These are phyloP conservation scores for Metalampra italica DNA, from an alignment of 2,888 invertebrate genomes.

Conservation along the genomic window DNA sequence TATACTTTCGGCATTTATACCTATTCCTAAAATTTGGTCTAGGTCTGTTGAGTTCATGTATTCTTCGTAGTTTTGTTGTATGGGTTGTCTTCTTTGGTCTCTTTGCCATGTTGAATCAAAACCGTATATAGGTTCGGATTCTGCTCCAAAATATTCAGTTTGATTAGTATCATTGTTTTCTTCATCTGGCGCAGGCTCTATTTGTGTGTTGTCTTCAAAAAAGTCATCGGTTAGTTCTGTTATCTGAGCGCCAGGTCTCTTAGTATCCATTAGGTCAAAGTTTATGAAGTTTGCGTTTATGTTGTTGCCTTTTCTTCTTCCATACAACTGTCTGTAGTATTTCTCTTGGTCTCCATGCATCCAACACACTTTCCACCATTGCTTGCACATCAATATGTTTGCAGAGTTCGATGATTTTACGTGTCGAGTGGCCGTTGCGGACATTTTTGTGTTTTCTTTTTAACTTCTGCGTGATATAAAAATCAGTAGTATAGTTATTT, in stretches of 20 bases:
- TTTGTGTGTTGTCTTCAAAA: constrained; percentile 53
- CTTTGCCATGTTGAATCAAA: constrained; percentile 64
- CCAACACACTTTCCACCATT: constrained; percentile 95
- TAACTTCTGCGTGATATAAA: constrained; percentile 11
- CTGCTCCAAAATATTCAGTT: constrained; percentile 43
- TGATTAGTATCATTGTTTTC: constrained; percentile 13
- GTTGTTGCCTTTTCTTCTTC: constrained; percentile 71
- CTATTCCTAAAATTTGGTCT: constrained; percentile 55
- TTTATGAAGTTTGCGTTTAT: constrained; percentile 55
- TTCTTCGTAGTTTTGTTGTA: constrained; percentile 61
- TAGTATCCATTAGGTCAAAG: constrained; percentile 52
- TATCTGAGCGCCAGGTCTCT: constrained; percentile 70
- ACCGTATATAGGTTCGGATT: constrained; percentile 63
- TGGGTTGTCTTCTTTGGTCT: constrained; percentile 75
- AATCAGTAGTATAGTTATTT: constrained; percentile 7
- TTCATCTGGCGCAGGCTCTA: constrained; percentile 67
- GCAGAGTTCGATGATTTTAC: constrained; percentile 79
- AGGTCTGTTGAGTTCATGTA: constrained; percentile 56
- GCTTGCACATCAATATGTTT: constrained; percentile 89
- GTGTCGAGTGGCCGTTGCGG: constrained; percentile 71
- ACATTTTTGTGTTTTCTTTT: constrained; percentile 48
- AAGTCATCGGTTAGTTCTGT: constrained; percentile 73
- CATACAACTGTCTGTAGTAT: constrained; percentile 90
- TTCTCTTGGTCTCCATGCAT: constrained; percentile 92
- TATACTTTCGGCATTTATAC: constrained; percentile 56